phyloP scores from a whole-genome alignment of 1,140 invertebrate genomes.

The Temnothorax longispinosus region DNA sequence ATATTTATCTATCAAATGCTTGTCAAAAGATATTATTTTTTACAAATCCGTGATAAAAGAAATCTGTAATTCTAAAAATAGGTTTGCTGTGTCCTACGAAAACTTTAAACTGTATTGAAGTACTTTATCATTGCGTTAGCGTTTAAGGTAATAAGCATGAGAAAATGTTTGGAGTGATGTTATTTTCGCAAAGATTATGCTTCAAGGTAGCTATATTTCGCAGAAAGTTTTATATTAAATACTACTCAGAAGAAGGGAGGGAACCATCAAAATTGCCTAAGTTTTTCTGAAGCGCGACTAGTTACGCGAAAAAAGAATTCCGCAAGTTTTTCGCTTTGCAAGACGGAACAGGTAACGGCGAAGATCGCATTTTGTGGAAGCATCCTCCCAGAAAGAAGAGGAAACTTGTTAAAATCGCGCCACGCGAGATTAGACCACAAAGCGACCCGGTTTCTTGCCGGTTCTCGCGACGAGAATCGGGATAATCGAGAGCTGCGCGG shows the following conservation, averaged over 20 bases:
- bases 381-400: conserved; percentile 21
- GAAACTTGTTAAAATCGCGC: conserved; percentile 50
- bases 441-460: conserved; percentile 31
- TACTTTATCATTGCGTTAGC: background rate
- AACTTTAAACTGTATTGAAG: background rate
- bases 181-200: background rate
- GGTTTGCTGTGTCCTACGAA: too few relatives aligned
- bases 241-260: background rate
- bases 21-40: background rate
- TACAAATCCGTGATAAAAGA: background rate
- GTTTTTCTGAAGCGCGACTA: conserved; percentile 14
- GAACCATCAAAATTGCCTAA: conserved; percentile 38
- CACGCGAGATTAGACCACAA: conserved; percentile 49
- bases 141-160: background rate
- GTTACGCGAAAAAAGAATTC: conserved; percentile 23
- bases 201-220: background rate
- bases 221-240: conserved; percentile 59
- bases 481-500: conserved; percentile 51
- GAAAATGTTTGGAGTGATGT: background rate
- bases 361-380: conserved; percentile 16
- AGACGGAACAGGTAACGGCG: conserved; percentile 1
- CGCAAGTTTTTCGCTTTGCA: conserved; percentile 22
- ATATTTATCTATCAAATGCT: background rate
- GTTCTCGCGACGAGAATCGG: conserved; percentile 35
- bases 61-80: background rate